A percentile compares a stretch with the other conserved stretches of the same genome.
Evolutionary conservation across 1,140 invertebrate genomes (phyloP).

Genomic region (Procambarus clarkii): DNA sequence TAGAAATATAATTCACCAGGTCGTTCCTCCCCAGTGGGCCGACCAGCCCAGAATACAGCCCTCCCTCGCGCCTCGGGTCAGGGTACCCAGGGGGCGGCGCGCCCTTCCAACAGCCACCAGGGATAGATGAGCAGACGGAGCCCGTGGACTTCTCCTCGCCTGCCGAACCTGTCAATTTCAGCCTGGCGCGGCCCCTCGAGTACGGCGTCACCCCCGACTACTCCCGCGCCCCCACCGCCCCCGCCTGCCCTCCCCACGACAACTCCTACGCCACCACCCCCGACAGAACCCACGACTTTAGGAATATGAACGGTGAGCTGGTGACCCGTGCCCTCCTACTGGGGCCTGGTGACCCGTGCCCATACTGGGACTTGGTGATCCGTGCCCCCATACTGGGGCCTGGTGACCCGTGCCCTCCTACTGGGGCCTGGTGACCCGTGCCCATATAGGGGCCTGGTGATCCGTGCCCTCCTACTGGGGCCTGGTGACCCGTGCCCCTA

Average conservation of each 20-base stretch:
- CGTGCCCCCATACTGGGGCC: not conserved
- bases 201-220: slow-evolving; percentile 69
- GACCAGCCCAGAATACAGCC: slow-evolving; percentile 73
- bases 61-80: slow-evolving; percentile 68
- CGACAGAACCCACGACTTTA: slow-evolving; percentile 72
- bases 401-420: not conserved
- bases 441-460: not conserved
- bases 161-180: slow-evolving; percentile 77
- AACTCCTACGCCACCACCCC: slow-evolving; percentile 75
- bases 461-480: not conserved
- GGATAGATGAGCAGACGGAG: slow-evolving; percentile 82
- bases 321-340: too few relatives aligned
- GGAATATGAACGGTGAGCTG: slow-evolving; percentile 72
- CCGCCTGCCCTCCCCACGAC: slow-evolving; percentile 79
- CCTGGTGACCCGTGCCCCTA: not conserved
- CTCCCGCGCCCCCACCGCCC: slow-evolving; percentile 76
- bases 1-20: not conserved
- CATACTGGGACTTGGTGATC: not conserved
- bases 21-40: slow-evolving; percentile 54
- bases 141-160: slow-evolving; percentile 82
- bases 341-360: not conserved
- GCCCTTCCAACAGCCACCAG: slow-evolving; percentile 84
- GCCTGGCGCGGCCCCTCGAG: slow-evolving; percentile 69
- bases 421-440: not conserved
- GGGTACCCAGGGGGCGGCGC: slow-evolving; percentile 72